Percentiles rank a stretch among this genome's conserved stretches.
These are phyloP conservation scores for Phalloptychus januarius DNA, from an alignment of 2,797 vertebrate species.

Conservation along the genomic window DNA sequence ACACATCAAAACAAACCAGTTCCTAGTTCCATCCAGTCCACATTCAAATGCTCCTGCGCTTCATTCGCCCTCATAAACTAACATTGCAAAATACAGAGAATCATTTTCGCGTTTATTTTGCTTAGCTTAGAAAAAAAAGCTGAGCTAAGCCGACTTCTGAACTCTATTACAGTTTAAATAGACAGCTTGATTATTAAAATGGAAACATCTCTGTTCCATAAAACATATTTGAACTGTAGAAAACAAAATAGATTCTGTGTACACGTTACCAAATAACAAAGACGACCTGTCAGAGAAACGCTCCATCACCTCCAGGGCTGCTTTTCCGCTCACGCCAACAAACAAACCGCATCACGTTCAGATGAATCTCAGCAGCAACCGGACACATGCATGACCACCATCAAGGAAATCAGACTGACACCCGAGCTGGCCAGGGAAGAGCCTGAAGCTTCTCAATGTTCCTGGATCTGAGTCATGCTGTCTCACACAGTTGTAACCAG, in stretches of 20 bases:
- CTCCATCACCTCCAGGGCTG: constrained; percentile 10
- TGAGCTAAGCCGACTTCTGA: neutral
- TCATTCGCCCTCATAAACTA: neutral
- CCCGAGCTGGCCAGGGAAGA: constrained; percentile 42
- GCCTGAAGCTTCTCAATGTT: constrained; percentile 57
- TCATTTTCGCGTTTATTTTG: neutral
- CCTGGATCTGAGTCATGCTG: constrained; percentile 60
- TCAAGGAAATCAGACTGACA: constrained; percentile 74
- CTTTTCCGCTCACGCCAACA: constrained; percentile 21
- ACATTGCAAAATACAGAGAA: constrained; percentile 13
- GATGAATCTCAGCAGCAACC: constrained; percentile 38
- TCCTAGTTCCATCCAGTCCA: constrained; percentile 5
- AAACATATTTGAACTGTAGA: neutral
- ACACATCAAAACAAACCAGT: constrained; percentile 25
- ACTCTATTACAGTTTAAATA: neutral
- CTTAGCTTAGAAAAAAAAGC: neutral
- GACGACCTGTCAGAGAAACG: constrained; percentile 15
- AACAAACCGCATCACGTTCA: constrained; percentile 1
- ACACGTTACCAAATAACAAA: neutral
- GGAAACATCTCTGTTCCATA: neutral
- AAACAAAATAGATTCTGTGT: neutral
- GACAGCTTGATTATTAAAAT: neutral
- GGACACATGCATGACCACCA: constrained; percentile 61
- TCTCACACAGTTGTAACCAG: constrained; percentile 20
- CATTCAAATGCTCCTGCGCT: neutral